Conservation (phyloP, 2,113 vertebrate genomes). For the Saccopteryx leptura region DNA sequence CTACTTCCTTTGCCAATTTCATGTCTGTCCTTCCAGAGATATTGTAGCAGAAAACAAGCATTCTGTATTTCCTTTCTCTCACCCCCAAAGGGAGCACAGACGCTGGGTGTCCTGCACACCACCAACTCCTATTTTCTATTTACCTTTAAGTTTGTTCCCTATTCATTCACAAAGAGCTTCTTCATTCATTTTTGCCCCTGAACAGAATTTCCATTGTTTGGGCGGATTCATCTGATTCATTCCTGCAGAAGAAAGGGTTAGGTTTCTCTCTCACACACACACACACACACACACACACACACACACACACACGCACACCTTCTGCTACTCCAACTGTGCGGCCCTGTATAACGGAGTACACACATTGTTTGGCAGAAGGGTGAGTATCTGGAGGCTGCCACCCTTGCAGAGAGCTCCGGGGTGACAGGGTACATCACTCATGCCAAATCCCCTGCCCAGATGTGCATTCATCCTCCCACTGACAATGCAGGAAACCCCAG, state of each 20-base stretch:
- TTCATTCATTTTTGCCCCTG: background rate
- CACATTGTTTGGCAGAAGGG: fast-evolving
- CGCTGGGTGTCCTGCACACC: fast-evolving
- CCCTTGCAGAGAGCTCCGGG: background rate
- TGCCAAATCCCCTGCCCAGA: background rate
- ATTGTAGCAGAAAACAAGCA: background rate
- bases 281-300: too few relatives aligned
- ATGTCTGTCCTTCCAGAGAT: background rate
- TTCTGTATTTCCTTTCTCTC: background rate
- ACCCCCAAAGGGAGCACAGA: fast-evolving
- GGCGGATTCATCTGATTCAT: fast-evolving
- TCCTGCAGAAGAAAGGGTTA: background rate
- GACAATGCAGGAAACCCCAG: background rate
- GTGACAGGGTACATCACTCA: fast-evolving
- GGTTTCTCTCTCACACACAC: too few relatives aligned
- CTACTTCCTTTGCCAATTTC: background rate
- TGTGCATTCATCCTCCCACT: background rate
- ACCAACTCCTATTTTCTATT: background rate
- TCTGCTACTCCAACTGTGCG: fast-evolving
- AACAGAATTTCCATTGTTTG: background rate
- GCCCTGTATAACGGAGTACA: fast-evolving
- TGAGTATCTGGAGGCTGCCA: background rate
- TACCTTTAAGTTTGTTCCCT: background rate
- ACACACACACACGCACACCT: too few relatives aligned
- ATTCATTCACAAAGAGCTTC: background rate